phyloP scores from a whole-genome alignment of 2,888 invertebrate species.

The Ochropleura plecta region DNA sequence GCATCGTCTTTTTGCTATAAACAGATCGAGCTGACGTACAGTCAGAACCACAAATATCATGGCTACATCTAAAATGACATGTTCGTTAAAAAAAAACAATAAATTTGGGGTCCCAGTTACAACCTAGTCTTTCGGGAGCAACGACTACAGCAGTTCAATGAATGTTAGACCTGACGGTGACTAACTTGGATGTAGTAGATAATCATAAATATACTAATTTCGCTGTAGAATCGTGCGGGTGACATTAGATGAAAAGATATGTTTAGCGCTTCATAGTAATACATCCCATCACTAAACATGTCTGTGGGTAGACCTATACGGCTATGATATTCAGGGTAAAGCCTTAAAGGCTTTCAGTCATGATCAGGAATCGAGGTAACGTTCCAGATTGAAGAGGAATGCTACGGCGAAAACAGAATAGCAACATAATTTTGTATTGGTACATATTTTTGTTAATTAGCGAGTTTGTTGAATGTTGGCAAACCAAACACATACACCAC shows the following conservation, averaged over 20 bases:
- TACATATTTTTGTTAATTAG: not conserved
- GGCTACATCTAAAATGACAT: not conserved
- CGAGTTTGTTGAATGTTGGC: not conserved
- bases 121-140: not conserved
- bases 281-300: no score
- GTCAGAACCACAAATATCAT: not conserved
- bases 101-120: not conserved
- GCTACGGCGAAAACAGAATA: no score
- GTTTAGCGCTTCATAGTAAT: no score
- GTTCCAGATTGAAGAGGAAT: no score
- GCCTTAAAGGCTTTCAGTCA: no score
- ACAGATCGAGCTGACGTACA: slow-evolving; percentile 1
- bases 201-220: not conserved
- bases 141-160: not conserved
- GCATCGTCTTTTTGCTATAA: slow-evolving; percentile 5
- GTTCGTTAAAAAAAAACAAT: not conserved
- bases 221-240: not conserved
- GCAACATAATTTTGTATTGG: no score
- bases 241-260: no score
- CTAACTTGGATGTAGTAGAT: not conserved
- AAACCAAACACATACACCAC: not conserved
- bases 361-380: no score
- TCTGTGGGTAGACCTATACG: no score
- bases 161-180: not conserved
- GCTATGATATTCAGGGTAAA: no score